Evolutionary conservation across 2,113 vertebrate species (phyloP).

Genomic region (Pluvianellus socialis): DNA sequence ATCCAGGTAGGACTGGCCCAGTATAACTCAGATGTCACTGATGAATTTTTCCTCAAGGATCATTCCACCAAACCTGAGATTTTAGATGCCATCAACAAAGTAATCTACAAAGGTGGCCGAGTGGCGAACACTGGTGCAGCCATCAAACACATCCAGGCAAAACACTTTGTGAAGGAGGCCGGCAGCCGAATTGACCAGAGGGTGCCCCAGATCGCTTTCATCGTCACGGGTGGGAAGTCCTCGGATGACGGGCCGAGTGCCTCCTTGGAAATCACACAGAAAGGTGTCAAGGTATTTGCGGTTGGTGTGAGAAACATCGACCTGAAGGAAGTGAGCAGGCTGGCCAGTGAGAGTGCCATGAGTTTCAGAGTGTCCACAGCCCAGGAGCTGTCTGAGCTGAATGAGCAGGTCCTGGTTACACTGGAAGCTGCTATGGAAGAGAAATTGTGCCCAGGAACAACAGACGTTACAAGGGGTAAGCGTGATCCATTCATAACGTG

Average conservation of each 20-base stretch:
- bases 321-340: constrained; percentile 77
- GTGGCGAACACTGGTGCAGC: constrained; percentile 84
- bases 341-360: constrained; percentile 81
- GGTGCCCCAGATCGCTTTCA: constrained; percentile 89
- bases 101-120: constrained; percentile 87
- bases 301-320: constrained; percentile 83
- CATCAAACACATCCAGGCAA: constrained; percentile 81
- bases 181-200: constrained; percentile 88
- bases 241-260: constrained; percentile 82
- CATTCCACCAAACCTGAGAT: constrained; percentile 81
- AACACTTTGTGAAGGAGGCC: constrained; percentile 85
- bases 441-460: constrained; percentile 72
- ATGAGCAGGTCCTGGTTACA: constrained; percentile 87
- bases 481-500: rapidly evolving
- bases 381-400: constrained; percentile 85
- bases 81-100: constrained; percentile 76
- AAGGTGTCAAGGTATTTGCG: constrained; percentile 84
- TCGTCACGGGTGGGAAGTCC: constrained; percentile 87
- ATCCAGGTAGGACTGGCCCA: constrained; percentile 89
- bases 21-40: constrained; percentile 87
- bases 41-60: constrained; percentile 90
- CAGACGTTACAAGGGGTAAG: constrained; percentile 75
- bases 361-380: constrained; percentile 80
- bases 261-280: constrained; percentile 77
- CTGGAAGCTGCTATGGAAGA: constrained; percentile 85